Evolutionary conservation across 1,140 invertebrate species (phyloP).

Genomic region (Lepidurus couesii): DNA sequence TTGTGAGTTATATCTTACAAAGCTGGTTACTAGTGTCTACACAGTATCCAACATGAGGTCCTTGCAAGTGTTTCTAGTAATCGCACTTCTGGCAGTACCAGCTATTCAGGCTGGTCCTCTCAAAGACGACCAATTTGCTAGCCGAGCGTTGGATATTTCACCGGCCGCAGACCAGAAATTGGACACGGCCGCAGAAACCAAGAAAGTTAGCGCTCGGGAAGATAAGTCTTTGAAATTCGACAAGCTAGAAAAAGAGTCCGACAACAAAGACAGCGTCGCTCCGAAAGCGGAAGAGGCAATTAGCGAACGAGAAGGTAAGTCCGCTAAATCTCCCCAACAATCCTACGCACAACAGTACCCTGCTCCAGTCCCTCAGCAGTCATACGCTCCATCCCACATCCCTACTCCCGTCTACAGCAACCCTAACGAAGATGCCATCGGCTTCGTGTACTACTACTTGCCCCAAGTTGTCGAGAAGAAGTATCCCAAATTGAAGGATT

Average conservation of each 20-base stretch:
- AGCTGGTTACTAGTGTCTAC: neutral
- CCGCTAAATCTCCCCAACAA: neutral
- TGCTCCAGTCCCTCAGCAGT: neutral
- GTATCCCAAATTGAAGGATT: slow-evolving; percentile 33
- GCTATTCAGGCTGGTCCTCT: neutral
- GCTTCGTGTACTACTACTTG: slow-evolving; percentile 35
- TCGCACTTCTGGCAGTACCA: neutral
- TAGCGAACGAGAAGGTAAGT: neutral
- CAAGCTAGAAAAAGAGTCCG: neutral
- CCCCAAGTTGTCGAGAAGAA: slow-evolving; percentile 33
- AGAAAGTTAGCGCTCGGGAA: neutral
- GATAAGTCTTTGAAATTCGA: neutral
- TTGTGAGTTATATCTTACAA: neutral
- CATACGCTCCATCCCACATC: slow-evolving; percentile 3
- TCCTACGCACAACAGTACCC: neutral
- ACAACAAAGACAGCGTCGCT: neutral
- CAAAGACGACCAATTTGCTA: slow-evolving; percentile 18
- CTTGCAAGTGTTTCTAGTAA: neutral
- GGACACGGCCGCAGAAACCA: neutral
- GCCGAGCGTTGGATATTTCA: neutral
- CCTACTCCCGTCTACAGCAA: slow-evolving; percentile 30
- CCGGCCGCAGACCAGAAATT: slow-evolving; percentile 8
- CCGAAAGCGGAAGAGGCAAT: neutral
- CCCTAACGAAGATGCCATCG: slow-evolving; percentile 34
- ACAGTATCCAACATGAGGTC: neutral